Base-by-base conservation (phyloP, 1,140 invertebrate genomes). In the Drosophila teissieri region DNA sequence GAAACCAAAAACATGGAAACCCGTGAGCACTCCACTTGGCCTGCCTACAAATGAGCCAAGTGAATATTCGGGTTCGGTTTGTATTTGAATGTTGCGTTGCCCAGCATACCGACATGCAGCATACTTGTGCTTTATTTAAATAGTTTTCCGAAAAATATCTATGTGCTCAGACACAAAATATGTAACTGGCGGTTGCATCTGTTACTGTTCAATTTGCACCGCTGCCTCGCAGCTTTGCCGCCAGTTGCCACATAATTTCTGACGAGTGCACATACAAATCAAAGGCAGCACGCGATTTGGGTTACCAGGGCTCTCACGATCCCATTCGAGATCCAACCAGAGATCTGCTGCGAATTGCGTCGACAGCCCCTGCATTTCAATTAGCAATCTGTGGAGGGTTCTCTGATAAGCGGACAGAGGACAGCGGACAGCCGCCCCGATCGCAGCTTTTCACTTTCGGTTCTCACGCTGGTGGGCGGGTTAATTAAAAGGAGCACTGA, bases 41-140 rank as follows among this genome's bases (percentile, higher is more conserved):
- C 79, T 81, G 79, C 79, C 79, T 82, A 81, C 79, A 68, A 81
- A 81, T 81, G 79, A 78, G 74, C 79, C 60, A 68, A 73, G 73
- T 82, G 79, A 82, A 82, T 78, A 81, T 82, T 70, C 73, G 78
- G 72, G 73, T 76, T 76, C 51, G 70, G 52, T 44, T 74, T 51
- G 42, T 67, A 44, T 79, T 61, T 56, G 58, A 52, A 42, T 73
- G 49, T 82, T 82, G 69, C 73, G 63, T 78, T 74, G 61, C 57
- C 64, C 79, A 78, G 79, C 73, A 78, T 78, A 55, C 79, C 79
- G 48, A 73, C 79, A 81, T 81, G 73, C 73, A 81, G 78, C 79
- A 73, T 62, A 69, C 42, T 69, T 56, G 36, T 36, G 73, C 57
- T 78, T 82, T 73, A 77, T 82, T 82, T 62, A 78, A 78, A 81